Percentiles rank a stretch among this genome's conserved stretches.
These are phyloP conservation scores for Brotogeris chrysoptera DNA, from an alignment of 2,797 vertebrate species.

Conservation along the genomic window DNA sequence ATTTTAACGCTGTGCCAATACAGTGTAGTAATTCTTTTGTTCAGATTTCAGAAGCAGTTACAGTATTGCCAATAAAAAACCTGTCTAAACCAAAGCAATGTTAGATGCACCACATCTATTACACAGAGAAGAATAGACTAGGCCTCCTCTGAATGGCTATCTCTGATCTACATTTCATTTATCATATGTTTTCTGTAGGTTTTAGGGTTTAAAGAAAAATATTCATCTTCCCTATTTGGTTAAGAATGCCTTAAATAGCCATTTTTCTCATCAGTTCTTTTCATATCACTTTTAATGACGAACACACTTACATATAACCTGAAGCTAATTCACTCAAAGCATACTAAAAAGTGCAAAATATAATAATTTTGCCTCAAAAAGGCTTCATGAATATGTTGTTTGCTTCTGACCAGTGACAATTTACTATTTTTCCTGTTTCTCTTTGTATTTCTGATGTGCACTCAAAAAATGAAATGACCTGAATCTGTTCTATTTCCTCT, in stretches of 20 bases:
- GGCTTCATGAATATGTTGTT: not conserved
- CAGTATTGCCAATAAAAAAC: not conserved
- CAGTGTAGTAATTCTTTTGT: not conserved
- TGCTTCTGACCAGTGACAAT: not conserved
- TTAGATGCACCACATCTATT: not conserved
- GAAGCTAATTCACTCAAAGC: not conserved
- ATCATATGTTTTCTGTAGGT: not conserved
- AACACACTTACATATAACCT: not conserved
- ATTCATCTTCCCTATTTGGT: not conserved
- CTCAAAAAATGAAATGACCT: not conserved
- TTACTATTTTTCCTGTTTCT: not conserved
- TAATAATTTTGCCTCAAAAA: not conserved
- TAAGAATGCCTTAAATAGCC: not conserved
- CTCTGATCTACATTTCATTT: not conserved
- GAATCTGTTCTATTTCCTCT: not conserved
- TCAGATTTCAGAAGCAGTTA: not conserved
- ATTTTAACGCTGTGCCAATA: not conserved
- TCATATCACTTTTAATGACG: not conserved
- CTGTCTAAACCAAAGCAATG: not conserved
- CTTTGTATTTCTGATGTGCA: not conserved
- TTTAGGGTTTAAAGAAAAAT: not conserved
- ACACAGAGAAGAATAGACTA: not conserved
- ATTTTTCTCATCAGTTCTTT: not conserved
- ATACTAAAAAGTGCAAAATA: not conserved
- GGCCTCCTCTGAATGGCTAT: not conserved